Evolutionary conservation across 1,140 invertebrate species (phyloP).

Genomic region (Pseudachorutes palmiensis): DNA sequence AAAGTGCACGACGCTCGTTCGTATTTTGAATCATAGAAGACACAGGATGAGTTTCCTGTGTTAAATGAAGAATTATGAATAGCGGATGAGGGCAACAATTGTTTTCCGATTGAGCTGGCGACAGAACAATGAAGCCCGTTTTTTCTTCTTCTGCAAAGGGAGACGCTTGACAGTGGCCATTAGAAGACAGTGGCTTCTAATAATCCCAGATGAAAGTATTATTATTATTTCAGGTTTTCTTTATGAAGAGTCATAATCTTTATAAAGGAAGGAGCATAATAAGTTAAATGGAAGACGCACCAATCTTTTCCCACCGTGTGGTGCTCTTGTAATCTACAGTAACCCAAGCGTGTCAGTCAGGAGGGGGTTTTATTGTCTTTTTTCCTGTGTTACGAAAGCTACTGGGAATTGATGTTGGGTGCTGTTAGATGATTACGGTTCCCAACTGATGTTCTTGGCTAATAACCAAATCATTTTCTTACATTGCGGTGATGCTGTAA

Average conservation of each 20-base stretch:
- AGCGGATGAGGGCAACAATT: conserved; percentile 6
- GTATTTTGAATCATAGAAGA: too few species aligned
- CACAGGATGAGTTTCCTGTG: background rate
- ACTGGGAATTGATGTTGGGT: too few species aligned
- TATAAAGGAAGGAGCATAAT: background rate
- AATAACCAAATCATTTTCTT: too few species aligned
- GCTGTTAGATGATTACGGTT: background rate
- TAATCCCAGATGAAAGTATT: too few species aligned
- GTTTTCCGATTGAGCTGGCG: background rate
- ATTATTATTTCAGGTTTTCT: background rate
- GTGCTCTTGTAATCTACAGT: background rate
- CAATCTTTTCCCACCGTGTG: background rate
- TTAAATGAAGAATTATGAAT: background rate
- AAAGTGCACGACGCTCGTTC: background rate
- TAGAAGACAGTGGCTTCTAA: too few species aligned
- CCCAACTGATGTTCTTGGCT: too few species aligned
- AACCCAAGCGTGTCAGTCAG: background rate
- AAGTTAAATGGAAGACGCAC: background rate
- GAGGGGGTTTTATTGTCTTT: background rate
- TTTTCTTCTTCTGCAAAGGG: background rate
- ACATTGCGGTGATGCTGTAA: too few species aligned
- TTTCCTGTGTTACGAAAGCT: too few species aligned
- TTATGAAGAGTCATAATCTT: background rate
- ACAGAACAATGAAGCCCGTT: conserved; percentile 1
- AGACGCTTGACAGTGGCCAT: too few species aligned